These are phyloP conservation scores for Ailuropoda melanoleuca DNA, from an alignment of 2,113 vertebrate species.

Conservation along the genomic window DNA sequence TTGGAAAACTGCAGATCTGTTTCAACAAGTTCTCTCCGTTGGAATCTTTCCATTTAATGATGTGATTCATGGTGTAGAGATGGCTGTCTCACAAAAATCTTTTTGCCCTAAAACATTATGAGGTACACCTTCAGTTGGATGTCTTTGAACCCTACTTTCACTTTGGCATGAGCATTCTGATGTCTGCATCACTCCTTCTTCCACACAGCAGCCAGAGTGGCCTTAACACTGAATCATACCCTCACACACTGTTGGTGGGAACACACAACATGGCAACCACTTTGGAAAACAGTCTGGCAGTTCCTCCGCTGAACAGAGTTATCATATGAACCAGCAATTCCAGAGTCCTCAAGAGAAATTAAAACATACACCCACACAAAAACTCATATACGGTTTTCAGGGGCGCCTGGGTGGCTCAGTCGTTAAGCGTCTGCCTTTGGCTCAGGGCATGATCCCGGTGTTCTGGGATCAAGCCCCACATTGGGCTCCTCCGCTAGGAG, in stretches of 20 bases:
- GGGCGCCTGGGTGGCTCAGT: too few species aligned
- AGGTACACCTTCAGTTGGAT: neutral
- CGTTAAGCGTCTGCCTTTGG: too few species aligned
- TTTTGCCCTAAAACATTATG: neutral
- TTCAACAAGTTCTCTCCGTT: conserved; percentile 46
- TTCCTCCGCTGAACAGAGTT: neutral
- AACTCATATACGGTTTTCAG: neutral
- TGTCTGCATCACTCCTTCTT: neutral
- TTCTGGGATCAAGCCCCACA: too few species aligned
- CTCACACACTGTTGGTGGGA: neutral
- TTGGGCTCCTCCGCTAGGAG: too few species aligned
- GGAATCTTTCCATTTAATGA: neutral
- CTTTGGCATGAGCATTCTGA: neutral
- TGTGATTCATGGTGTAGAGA: neutral
- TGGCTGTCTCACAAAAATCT: neutral
- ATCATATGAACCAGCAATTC: neutral
- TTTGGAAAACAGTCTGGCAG: neutral
- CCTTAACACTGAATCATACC: neutral
- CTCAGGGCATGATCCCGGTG: too few species aligned
- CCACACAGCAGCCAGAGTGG: neutral
- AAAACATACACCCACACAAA: neutral
- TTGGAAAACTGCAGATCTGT: conserved; percentile 43
- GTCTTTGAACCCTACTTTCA: neutral
- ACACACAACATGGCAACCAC: neutral
- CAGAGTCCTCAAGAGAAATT: neutral